These are phyloP conservation scores for Pseudanteris insignis DNA, from an alignment of 2,888 invertebrate species.

Conservation along the genomic window DNA sequence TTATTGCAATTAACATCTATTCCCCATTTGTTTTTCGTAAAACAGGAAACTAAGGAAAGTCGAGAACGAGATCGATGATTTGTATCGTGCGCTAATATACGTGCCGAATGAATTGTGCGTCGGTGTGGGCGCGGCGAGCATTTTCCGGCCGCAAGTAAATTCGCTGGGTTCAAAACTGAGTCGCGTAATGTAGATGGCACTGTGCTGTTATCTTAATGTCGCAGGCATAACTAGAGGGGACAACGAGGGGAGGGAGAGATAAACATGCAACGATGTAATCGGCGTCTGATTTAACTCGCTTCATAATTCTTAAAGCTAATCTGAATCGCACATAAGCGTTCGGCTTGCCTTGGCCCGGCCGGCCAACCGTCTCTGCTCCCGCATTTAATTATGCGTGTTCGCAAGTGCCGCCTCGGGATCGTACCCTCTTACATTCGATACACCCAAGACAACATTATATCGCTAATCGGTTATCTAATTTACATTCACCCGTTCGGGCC, in stretches of 20 bases:
- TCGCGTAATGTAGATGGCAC: constrained; percentile 46
- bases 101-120: no score
- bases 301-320: constrained; percentile 66
- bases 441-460: constrained; percentile 24
- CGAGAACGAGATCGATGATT: no score
- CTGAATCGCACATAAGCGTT: constrained; percentile 63
- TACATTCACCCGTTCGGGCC: no score
- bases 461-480: constrained; percentile 25
- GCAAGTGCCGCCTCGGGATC: constrained; percentile 41
- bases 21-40: no score
- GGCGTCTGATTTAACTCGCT: constrained; percentile 64
- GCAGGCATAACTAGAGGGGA: constrained; percentile 61
- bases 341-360: constrained; percentile 46
- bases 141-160: constrained; percentile 5
- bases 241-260: constrained; percentile 56
- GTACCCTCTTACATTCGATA: constrained; percentile 23
- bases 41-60: no score
- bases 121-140: no score
- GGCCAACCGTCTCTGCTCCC: constrained; percentile 48
- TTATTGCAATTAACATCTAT: no score
- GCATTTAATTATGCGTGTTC: constrained; percentile 60
- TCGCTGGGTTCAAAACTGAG: constrained; percentile 41
- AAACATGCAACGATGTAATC: constrained; percentile 65
- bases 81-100: no score
- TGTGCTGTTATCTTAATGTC: constrained; percentile 59